Base-by-base conservation (phyloP, 2,888 invertebrate species). In the Ornithoptera alexandrae region DNA sequence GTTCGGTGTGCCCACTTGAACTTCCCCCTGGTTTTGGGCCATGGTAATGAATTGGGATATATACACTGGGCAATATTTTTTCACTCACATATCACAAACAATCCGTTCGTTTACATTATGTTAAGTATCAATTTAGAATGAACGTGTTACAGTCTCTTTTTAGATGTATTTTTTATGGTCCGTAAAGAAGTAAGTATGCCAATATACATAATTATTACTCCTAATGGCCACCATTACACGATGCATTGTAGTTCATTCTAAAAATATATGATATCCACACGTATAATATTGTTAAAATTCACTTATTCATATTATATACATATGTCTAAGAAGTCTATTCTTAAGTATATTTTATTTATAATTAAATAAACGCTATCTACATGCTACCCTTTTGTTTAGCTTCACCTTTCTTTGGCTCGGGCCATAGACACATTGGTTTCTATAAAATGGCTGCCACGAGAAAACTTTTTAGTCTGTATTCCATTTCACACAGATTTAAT, bases 161-260 rank as follows among this genome's bases (percentile, higher is more conserved):
- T 77, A 85, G 73, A 81, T 79, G 77, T 85, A 82, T 83, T 81
- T 86, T 85, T 85, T 85, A 83, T 84, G 81, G 84, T 87, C 81
- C 83, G 85, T 85, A 84, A 81, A 85, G 83, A 81, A 82, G 81
- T 89, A 92, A 89, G 91, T 91, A 86, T 91, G 91, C 89, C 92
- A 93, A 90, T 92, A 90, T 86, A 90, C 92, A 92, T 92, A 93
- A 91, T 93, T 90, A 91, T 92, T 92, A 83, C 83, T 88, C 84
- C 79, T 92, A 93, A 93, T 93, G 93, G 93, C 93, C 91, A 91
- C 93, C 93, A 92, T 92, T 91, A 91, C 91, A 92, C 89, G 90
- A 89, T 87, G 89, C 91, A 89, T 88, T 89, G 88, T 85, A 83
- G 84, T 87, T 88, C 87, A 89, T 87, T 86, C 84, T 86, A 83